A percentile compares a stretch with the other conserved stretches of the same genome.
Conservation (phyloP, 2,888 invertebrate species). For the Ophion obscuratus region DNA sequence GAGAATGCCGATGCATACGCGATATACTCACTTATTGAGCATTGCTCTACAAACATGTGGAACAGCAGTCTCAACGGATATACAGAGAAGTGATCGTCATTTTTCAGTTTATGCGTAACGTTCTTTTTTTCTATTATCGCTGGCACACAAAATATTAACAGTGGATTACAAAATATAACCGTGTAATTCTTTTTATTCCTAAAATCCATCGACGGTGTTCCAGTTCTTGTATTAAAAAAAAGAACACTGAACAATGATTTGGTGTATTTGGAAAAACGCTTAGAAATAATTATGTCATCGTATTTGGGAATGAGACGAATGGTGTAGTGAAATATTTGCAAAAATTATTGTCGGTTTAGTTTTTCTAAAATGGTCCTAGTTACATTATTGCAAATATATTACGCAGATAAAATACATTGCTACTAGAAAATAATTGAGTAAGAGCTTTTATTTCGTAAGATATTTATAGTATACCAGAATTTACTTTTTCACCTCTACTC, state of each 20-base stretch:
- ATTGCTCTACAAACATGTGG: constrained; percentile 3
- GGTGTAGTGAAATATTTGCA: not conserved
- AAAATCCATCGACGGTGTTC: not conserved
- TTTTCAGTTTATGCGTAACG: not conserved
- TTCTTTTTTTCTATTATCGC: not conserved
- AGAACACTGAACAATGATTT: not conserved
- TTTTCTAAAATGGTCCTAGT: not conserved
- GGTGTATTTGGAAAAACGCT: not conserved
- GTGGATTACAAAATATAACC: not conserved
- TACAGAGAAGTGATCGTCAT: constrained; percentile 1
- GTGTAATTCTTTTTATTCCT: not conserved
- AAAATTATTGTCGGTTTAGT: not conserved
- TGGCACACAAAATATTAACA: not conserved
- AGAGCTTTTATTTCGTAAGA: not conserved
- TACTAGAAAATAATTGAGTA: not conserved
- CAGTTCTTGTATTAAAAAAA: not conserved
- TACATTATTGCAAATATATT: not conserved
- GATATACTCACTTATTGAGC: not conserved
- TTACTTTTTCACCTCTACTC: not conserved
- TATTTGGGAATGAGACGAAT: not conserved
- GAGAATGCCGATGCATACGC: constrained; percentile 16
- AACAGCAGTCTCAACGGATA: constrained; percentile 1
- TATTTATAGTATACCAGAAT: not conserved
- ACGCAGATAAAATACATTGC: not conserved
- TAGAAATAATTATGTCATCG: not conserved